phyloP scores from a whole-genome alignment of 2,113 vertebrate species.

The Lepisosteus oculatus region DNA sequence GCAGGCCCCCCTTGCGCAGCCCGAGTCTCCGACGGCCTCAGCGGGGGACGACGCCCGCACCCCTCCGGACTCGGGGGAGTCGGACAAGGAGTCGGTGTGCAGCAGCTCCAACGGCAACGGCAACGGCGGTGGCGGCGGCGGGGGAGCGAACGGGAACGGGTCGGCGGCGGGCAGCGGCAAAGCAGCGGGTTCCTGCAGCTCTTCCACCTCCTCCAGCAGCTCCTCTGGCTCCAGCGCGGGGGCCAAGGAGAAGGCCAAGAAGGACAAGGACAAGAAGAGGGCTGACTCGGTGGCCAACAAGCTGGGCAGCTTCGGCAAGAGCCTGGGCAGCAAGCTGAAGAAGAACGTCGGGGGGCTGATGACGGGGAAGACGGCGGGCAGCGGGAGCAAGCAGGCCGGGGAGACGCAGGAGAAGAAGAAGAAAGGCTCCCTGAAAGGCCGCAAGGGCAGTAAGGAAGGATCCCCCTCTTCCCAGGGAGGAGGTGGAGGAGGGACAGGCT shows the following conservation, averaged over 20 bases:
- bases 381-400: slow-evolving; percentile 45
- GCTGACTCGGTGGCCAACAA: slow-evolving; percentile 94
- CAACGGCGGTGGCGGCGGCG: slow-evolving; percentile 33
- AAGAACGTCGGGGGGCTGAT: slow-evolving; percentile 94
- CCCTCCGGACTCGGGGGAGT: slow-evolving; percentile 85
- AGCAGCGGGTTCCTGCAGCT: slow-evolving; percentile 53
- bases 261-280: slow-evolving; percentile 81
- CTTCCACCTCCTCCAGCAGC: slow-evolving; percentile 60
- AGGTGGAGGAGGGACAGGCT: slow-evolving; percentile 54
- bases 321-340: slow-evolving; percentile 89
- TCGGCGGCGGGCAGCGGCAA: slow-evolving; percentile 39
- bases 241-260: slow-evolving; percentile 76
- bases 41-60: slow-evolving; percentile 85
- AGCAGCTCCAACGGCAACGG: slow-evolving; percentile 86
- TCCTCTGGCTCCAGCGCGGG: slow-evolving; percentile 53
- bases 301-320: slow-evolving; percentile 93
- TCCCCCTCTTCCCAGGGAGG: slow-evolving; percentile 58
- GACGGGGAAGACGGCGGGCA: slow-evolving; percentile 69
- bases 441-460: slow-evolving; percentile 83
- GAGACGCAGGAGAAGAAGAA: slow-evolving; percentile 83
- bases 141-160: slow-evolving; percentile 30
- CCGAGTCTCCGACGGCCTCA: slow-evolving; percentile 87
- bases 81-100: slow-evolving; percentile 93
- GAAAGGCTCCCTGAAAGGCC: slow-evolving; percentile 76
- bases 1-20: slow-evolving; percentile 89